Conservation (phyloP, 1,140 invertebrate species). For the Rhynchophorus ferrugineus region DNA sequence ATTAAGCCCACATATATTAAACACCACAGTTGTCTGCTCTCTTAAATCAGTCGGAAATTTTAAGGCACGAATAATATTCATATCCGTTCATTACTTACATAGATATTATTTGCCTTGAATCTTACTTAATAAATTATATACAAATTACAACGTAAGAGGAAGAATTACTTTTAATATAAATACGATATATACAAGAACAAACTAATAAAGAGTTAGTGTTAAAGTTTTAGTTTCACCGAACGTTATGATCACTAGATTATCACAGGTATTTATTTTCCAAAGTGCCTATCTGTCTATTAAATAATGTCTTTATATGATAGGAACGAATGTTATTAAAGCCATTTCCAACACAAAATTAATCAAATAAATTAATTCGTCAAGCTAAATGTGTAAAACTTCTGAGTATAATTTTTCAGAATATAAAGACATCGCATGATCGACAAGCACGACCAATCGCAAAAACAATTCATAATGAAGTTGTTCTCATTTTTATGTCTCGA, state of each 20-base stretch:
- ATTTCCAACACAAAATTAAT: too few relatives aligned
- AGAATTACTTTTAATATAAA: conserved; percentile 9
- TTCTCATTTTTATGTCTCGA: too few relatives aligned
- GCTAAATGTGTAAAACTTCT: too few relatives aligned
- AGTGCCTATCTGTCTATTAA: too few relatives aligned
- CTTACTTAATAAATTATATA: conserved; percentile 14
- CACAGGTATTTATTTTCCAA: background rate
- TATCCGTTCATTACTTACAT: conserved; percentile 3
- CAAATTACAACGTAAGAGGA: conserved; percentile 6
- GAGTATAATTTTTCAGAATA: too few relatives aligned
- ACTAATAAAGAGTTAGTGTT: conserved; percentile 5
- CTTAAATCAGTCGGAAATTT: conserved; percentile 9
- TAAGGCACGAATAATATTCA: conserved; percentile 12
- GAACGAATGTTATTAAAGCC: too few relatives aligned
- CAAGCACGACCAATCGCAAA: too few relatives aligned
- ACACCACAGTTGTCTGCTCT: background rate
- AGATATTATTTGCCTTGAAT: conserved; percentile 2
- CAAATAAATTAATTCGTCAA: too few relatives aligned
- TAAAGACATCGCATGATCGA: too few relatives aligned
- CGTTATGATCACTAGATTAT: background rate
- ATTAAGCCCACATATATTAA: too few relatives aligned
- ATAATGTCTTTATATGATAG: too few relatives aligned
- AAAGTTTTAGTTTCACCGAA: background rate
- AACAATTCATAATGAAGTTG: too few relatives aligned
- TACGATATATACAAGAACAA: conserved; percentile 12